Evolutionary conservation across 2,113 vertebrate genomes (phyloP).

Genomic region (crab-eating macaque (Macaca fascicularis)): T2T-MFA8v1.1 NC_088386.1:88391001-88391500

Average conservation of each 20-base stretch:
- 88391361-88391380: background rate
- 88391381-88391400: background rate
- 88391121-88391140: background rate
- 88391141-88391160: background rate
- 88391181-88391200: background rate
- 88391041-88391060: background rate
- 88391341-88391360: too few relatives aligned
- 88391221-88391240: too few relatives aligned
- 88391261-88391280: background rate
- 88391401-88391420: background rate
- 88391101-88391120: background rate
- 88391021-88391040: background rate
- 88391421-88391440: background rate
- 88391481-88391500: background rate
- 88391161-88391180: background rate
- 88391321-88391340: background rate
- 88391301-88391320: background rate
- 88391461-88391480: fast-evolving
- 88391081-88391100: background rate
- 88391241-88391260: too few relatives aligned
- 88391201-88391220: background rate
- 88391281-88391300: background rate
- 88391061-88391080: background rate
- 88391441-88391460: too few relatives aligned
- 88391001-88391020: too few relatives aligned